Evolutionary conservation across 2,888 invertebrate species (phyloP), one percentile per base, ranked within the genome.

Genomic region (Hirudinaria manillensis): DNA sequence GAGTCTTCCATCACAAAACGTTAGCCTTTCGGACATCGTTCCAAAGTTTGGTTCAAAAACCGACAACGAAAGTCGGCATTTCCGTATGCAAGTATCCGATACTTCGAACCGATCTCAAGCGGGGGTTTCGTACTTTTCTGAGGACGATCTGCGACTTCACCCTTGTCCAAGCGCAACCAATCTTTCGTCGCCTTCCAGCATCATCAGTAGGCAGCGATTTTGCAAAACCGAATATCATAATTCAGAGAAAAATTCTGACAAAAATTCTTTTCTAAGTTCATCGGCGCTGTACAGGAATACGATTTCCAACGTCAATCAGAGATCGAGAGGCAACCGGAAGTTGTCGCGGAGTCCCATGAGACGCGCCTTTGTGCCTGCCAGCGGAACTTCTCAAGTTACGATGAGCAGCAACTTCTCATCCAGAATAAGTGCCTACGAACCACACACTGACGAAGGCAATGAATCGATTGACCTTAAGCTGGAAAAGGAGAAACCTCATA

Each of bases 171-270:
- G 45, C 45, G 45, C 45, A 10, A 61, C 24, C 61, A 61, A 61
- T 29, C 24, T 61, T 27, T 61, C 61, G 21, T 61, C 61, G 24
- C 61, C 61, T 29, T 61, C 61, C 61, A 61, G 61, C 61, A 61
- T 61, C 61, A 29, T 27, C 24, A 61, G 24, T 24, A 29, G 29
- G n/a, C 24, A 61, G 29, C 61, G 24, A 7, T 29, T 29, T 27
- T 24, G 24, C 29, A 29, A 61, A 61, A 1, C 29, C 10, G 24
- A 61, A 13, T 61, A 24, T 10, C 24, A 61, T 61, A 24, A 27
- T 61, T 61, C 61, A 19, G 61, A 29, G 19, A 27, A 27, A 27
- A 61, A 10, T 45, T 45, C 45, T 61, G 61, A 24, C 61, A 61
- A 29, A 29, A 61, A 61, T 61, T 61, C 61, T 13, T 61, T 61